phyloP scores from a whole-genome alignment of 2,888 invertebrate genomes.

The Oxytorus armatus region DNA sequence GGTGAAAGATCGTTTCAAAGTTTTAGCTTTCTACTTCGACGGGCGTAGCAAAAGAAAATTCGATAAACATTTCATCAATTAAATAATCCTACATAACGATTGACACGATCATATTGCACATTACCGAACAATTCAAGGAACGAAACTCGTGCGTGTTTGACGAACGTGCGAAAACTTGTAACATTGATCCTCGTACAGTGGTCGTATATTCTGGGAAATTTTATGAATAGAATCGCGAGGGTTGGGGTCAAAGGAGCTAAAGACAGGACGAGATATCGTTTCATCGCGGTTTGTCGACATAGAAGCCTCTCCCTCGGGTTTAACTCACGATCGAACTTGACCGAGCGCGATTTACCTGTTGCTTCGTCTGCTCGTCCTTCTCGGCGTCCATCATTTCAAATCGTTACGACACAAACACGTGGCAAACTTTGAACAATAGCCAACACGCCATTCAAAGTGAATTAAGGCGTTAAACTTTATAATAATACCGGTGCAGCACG shows the following conservation, averaged over 20 bases:
- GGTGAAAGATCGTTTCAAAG: conserved; percentile 16
- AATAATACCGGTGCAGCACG: neutral
- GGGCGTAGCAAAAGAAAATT: neutral
- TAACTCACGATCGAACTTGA: conserved; percentile 24
- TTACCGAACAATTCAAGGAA: neutral
- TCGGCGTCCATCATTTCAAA: conserved; percentile 32
- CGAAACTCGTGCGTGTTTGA: conserved; percentile 10
- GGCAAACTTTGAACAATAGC: conserved; percentile 10
- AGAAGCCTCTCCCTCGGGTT: neutral
- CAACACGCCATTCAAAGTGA: neutral
- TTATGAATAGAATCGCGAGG: conserved; percentile 20
- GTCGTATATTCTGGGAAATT: conserved; percentile 25
- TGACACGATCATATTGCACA: neutral
- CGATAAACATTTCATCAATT: neutral
- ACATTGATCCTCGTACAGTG: conserved; percentile 5
- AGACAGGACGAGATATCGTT: neutral
- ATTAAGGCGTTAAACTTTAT: neutral
- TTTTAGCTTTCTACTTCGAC: neutral
- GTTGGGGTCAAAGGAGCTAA: neutral
- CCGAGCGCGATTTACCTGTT: conserved; percentile 68
- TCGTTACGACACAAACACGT: conserved; percentile 2
- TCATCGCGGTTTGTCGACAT: neutral
- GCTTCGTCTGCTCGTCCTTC: conserved; percentile 41
- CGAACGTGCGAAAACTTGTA: conserved; percentile 23
- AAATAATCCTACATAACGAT: neutral